These are phyloP conservation scores for Propithecus coquereli DNA, from an alignment of 2,113 vertebrate species.

Conservation along the genomic window DNA sequence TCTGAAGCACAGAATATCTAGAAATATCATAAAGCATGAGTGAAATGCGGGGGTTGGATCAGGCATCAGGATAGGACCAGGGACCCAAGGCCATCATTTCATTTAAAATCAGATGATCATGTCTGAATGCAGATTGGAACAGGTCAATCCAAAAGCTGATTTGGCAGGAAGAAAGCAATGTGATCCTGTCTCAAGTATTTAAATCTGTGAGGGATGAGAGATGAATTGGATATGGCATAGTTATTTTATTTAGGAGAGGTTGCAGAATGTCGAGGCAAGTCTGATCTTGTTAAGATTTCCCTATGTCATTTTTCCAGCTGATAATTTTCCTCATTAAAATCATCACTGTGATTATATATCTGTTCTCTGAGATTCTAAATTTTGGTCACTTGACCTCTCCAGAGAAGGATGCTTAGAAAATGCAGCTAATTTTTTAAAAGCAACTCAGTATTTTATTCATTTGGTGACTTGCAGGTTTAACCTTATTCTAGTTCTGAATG, in stretches of 20 bases:
- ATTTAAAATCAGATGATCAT: constrained; percentile 14
- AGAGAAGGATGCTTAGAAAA: background rate
- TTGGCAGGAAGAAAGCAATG: constrained; percentile 55
- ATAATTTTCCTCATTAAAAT: constrained; percentile 73
- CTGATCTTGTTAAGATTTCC: constrained; percentile 63
- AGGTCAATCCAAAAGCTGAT: constrained; percentile 49
- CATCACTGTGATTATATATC: constrained; percentile 54
- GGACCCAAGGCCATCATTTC: background rate
- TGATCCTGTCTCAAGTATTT: constrained; percentile 59
- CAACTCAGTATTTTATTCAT: background rate
- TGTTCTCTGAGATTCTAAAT: constrained; percentile 34
- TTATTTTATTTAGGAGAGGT: constrained; percentile 74
- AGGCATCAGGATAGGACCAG: background rate
- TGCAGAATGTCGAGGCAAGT: constrained; percentile 65
- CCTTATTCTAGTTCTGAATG: background rate
- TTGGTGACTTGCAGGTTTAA: background rate
- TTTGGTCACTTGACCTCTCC: constrained; percentile 47
- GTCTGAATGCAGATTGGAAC: constrained; percentile 51
- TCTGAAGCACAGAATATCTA: background rate
- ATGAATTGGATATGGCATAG: constrained; percentile 71
- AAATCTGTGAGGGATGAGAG: constrained; percentile 63
- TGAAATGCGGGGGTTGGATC: background rate
- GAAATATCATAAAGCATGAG: background rate
- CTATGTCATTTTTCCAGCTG: constrained; percentile 67
- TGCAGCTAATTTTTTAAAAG: background rate